Evolutionary conservation across 2,888 invertebrate genomes (phyloP).

Genomic region (Temnothorax unifasciatus): DNA sequence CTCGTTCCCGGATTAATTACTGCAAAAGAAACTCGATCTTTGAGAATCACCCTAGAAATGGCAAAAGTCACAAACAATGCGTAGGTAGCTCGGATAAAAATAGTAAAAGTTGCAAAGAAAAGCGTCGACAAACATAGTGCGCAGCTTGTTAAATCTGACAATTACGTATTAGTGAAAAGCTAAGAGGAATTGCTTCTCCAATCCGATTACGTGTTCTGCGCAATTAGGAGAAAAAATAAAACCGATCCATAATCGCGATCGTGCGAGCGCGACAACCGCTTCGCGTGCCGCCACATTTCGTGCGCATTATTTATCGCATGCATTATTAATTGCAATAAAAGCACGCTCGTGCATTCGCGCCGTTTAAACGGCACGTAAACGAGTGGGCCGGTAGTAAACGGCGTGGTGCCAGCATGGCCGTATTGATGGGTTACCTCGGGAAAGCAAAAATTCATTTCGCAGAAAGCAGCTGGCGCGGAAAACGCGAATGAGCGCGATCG

Average conservation of each 20-base stretch:
- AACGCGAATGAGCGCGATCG: neutral
- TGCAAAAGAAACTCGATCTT: neutral
- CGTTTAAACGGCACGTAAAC: slow-evolving; percentile 5
- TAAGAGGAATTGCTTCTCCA: slow-evolving; percentile 13
- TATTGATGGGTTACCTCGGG: neutral
- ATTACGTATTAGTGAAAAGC: neutral
- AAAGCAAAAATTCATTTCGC: neutral
- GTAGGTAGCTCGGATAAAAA: neutral
- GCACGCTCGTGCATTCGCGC: slow-evolving; percentile 38
- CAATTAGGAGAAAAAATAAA: slow-evolving; percentile 31
- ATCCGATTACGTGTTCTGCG: slow-evolving; percentile 22
- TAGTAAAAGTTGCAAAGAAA: neutral
- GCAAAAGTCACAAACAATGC: neutral
- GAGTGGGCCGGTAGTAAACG: neutral
- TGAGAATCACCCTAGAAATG: neutral
- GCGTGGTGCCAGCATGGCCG: neutral
- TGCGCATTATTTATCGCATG: slow-evolving; percentile 68
- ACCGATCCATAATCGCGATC: slow-evolving; percentile 22
- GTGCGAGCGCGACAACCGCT: slow-evolving; percentile 27
- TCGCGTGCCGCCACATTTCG: slow-evolving; percentile 63
- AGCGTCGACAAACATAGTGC: neutral
- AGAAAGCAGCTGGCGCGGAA: neutral
- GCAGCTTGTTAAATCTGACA: neutral
- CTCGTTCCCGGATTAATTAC: neutral
- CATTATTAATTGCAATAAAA: slow-evolving; percentile 74